Evolutionary conservation across 2,888 invertebrate genomes (phyloP), one percentile per base, ranked within the genome.

Genomic region (Ectropis crepuscularia): DNA sequence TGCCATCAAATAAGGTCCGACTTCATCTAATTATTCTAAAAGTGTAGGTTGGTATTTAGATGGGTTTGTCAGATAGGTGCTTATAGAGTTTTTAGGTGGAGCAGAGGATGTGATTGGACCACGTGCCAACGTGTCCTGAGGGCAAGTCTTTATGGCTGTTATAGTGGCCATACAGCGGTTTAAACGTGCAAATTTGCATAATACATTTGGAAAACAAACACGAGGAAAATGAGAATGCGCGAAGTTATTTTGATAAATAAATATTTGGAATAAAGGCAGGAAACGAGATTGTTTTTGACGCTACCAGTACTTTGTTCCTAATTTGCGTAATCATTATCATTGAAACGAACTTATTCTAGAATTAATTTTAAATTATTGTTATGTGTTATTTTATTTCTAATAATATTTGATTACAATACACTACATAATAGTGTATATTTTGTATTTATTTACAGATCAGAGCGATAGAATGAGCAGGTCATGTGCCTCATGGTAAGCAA

Each of bases 41-140:
- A 63, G 39, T 46, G 16, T 53, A 54, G 53, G 41, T 46, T 73
- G 77, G 76, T 76, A 78, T 81, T 77, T 79, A 83, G 87, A 88
- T 87, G 83, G 81, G 84, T 75, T 79, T 74, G 76, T 71, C 81
- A 78, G 89, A 89, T 90, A 89, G 81, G 87, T 88, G 85, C 85
- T 88, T 87, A 88, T 87, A 80, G 85, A 87, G 87, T 86, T 89
- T 90, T 89, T 90, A 86, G 81, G 85, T 80, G 81, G 85, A 83
- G 85, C 86, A 85, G 82, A 87, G 83, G 73, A 78, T 78, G 84
- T 80, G 86, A 85, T 83, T 81, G 75, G 78, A 80, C 81, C 84
- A 86, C 85, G 89, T 88, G 89, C 80, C 84, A 85, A 87, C 87
- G 81, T 79, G 78, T 70, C 70, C 77, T 79, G 71, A 70, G 78